These are phyloP conservation scores for Riptortus pedestris DNA, from an alignment of 1,140 invertebrate species.

Conservation along the genomic window DNA sequence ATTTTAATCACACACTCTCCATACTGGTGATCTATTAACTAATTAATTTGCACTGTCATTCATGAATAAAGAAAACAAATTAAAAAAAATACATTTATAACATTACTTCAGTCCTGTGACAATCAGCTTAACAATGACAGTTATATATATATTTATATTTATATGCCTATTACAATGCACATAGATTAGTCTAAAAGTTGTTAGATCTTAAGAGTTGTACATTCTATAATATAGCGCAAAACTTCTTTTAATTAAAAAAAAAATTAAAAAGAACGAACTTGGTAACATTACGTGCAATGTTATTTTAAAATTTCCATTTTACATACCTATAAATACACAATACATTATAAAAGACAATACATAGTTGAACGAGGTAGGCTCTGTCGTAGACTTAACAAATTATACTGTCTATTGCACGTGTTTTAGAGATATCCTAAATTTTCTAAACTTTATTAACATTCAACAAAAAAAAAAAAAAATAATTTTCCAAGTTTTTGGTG, in stretches of 20 bases:
- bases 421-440: not conserved
- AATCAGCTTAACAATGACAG: conserved; percentile 17
- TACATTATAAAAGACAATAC: conserved; percentile 22
- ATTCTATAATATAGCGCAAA: conserved; percentile 16
- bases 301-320: conserved; percentile 24
- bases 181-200: conserved; percentile 23
- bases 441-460: too few relatives aligned
- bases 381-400: conserved; percentile 17
- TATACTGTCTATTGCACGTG: conserved; percentile 23
- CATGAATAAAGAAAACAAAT: conserved; percentile 1
- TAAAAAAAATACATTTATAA: conserved; percentile 11
- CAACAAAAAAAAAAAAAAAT: too few relatives aligned
- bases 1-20: conserved; percentile 25
- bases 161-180: conserved; percentile 21
- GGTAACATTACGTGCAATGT: conserved; percentile 28
- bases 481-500: too few relatives aligned
- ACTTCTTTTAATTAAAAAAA: conserved; percentile 6
- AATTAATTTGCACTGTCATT: conserved; percentile 19
- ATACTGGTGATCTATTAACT: conserved; percentile 1
- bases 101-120: conserved; percentile 22
- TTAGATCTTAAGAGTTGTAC: conserved; percentile 25
- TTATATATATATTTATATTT: too few relatives aligned
- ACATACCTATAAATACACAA: conserved; percentile 14
- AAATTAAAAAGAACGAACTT: conserved; percentile 15
- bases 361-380: conserved; percentile 25